These are phyloP conservation scores for Virgularia gustaviana DNA, from an alignment of 92 coral and sea anemone species.

Conservation along the genomic window DNA sequence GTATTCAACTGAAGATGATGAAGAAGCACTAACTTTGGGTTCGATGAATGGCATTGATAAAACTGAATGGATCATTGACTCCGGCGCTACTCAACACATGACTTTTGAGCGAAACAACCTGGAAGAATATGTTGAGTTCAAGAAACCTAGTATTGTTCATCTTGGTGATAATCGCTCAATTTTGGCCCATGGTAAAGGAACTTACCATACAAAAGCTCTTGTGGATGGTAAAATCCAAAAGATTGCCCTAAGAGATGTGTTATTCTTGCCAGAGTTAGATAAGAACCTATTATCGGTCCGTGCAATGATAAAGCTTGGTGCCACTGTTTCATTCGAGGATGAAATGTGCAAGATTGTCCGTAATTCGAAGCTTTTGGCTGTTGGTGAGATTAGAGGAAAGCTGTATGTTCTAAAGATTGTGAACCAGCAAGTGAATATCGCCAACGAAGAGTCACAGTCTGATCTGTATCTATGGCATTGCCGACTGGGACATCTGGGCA, in stretches of 20 bases:
- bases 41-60: background rate
- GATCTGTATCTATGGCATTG: constrained; percentile 36
- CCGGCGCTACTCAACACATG: background rate
- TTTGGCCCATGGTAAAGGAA: background rate
- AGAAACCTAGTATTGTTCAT: background rate
- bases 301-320: background rate
- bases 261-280: background rate
- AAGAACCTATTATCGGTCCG: background rate
- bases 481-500: constrained; percentile 36
- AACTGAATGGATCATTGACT: background rate
- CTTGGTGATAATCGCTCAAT: background rate
- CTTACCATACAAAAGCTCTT: background rate
- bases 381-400: background rate
- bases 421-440: constrained; percentile 27
- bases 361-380: background rate
- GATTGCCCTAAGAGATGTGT: background rate
- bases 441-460: constrained; percentile 30
- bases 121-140: background rate
- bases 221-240: background rate
- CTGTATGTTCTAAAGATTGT: background rate
- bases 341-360: background rate
- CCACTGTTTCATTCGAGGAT: background rate
- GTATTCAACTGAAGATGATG: too few species aligned
- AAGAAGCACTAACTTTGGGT: too few species aligned
- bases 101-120: background rate